Evolutionary conservation across 2,113 vertebrate species (phyloP).

Genomic region (Martes martes): DNA sequence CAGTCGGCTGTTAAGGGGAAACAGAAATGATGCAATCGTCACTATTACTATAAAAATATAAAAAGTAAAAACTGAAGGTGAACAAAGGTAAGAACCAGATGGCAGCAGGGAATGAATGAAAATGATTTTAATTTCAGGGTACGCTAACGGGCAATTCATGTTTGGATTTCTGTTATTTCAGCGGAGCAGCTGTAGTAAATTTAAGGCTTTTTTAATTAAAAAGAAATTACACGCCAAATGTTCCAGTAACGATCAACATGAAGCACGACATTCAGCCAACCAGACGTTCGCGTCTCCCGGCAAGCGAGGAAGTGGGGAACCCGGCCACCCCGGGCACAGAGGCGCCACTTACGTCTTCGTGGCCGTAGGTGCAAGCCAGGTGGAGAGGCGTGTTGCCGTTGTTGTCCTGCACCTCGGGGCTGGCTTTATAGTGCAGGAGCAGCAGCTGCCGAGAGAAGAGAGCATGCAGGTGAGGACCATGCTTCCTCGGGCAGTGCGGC

Average conservation of each 20-base stretch:
- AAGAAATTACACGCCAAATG: slow-evolving; percentile 43
- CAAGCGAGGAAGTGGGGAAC: accelerated
- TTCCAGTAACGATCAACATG: not conserved
- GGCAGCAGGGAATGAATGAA: not conserved
- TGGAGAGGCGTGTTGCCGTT: slow-evolving; percentile 94
- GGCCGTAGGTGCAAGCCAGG: slow-evolving; percentile 94
- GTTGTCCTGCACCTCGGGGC: slow-evolving; percentile 91
- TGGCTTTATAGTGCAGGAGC: slow-evolving; percentile 94
- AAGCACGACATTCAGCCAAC: accelerated
- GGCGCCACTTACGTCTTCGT: slow-evolving; percentile 90
- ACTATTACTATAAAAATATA: not conserved
- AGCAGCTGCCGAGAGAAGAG: slow-evolving; percentile 86
- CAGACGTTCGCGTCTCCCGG: not conserved
- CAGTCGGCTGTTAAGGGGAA: not conserved
- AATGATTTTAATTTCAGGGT: not conserved
- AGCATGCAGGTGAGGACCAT: not conserved
- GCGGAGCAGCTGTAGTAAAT: not conserved
- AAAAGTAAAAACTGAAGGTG: not conserved
- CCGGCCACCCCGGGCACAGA: not conserved
- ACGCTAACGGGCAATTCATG: not conserved
- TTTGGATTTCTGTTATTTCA: not conserved
- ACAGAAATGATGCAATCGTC: not conserved
- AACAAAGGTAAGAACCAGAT: not conserved
- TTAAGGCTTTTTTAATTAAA: slow-evolving; percentile 28
- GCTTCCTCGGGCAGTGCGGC: accelerated